phyloP scores from a whole-genome alignment of 2,797 vertebrate genomes.

The Sebastes dallii region DNA sequence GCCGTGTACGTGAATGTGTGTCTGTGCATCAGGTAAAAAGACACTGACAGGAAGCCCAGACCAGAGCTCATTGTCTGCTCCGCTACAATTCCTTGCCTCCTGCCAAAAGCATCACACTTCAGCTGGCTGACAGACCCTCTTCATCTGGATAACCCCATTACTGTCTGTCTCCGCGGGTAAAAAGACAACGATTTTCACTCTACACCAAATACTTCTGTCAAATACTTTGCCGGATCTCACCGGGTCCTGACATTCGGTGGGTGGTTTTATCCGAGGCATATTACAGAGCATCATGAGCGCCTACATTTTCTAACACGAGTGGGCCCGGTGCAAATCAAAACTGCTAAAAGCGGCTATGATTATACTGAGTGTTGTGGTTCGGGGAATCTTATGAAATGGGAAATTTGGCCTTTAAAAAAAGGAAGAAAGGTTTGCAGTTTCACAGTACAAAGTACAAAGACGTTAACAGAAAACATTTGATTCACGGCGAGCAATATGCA shows the following conservation, averaged over 20 bases:
- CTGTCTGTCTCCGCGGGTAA: slow-evolving; percentile 11
- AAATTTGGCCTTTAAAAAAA: slow-evolving; percentile 34
- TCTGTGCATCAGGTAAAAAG: slow-evolving; percentile 14
- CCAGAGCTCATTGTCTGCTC: slow-evolving; percentile 22
- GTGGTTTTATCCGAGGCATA: slow-evolving; percentile 25
- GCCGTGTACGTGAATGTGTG: background rate
- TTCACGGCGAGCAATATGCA: background rate
- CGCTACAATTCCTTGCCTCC: slow-evolving; percentile 21
- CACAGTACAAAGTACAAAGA: background rate
- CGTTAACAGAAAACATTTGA: background rate
- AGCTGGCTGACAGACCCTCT: slow-evolving; percentile 31
- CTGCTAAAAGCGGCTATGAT: background rate
- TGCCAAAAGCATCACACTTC: slow-evolving; percentile 50
- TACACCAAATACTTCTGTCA: slow-evolving; percentile 18
- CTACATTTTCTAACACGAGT: slow-evolving; percentile 31
- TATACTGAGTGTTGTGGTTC: background rate
- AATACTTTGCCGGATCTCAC: background rate
- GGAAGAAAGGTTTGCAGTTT: background rate
- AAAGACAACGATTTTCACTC: slow-evolving; percentile 23
- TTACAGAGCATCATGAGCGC: slow-evolving; percentile 26
- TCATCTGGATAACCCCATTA: slow-evolving; percentile 36
- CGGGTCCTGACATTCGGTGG: slow-evolving; percentile 43
- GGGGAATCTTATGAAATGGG: background rate
- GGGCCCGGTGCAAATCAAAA: slow-evolving; percentile 27
- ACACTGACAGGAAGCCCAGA: slow-evolving; percentile 32